phyloP scores from a whole-genome alignment of 2,888 invertebrate species.

The Drosophila robusta region DNA sequence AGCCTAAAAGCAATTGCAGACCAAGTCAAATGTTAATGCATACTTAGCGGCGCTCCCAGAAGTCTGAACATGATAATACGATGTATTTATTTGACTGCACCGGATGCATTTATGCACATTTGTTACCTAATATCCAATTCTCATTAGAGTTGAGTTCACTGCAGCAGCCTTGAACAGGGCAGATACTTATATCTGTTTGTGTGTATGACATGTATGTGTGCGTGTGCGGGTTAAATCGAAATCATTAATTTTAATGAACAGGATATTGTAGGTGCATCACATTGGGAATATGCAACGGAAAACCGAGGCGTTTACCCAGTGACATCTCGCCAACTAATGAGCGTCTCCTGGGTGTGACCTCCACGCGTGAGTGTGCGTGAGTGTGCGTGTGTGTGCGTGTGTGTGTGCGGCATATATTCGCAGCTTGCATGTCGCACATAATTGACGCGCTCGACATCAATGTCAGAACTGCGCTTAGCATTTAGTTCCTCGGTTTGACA shows the following conservation, averaged over 20 bases:
- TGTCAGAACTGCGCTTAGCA: constrained; percentile 44
- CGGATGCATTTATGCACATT: constrained; percentile 46
- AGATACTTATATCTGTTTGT: constrained; percentile 5
- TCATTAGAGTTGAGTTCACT: constrained; percentile 48
- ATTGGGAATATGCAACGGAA: constrained; percentile 47
- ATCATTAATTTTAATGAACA: constrained; percentile 77
- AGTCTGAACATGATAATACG: constrained; percentile 21
- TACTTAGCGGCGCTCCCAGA: constrained; percentile 30
- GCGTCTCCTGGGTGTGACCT: constrained; percentile 61
- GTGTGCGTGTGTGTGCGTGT: background rate
- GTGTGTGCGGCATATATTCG: constrained; percentile 36
- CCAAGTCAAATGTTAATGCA: constrained; percentile 12
- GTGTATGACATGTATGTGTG: background rate
- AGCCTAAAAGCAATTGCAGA: constrained; percentile 23
- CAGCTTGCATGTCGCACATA: constrained; percentile 55
- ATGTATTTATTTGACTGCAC: constrained; percentile 28
- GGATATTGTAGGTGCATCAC: constrained; percentile 60
- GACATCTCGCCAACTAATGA: constrained; percentile 63
- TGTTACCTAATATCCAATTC: constrained; percentile 61
- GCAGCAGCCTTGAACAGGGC: constrained; percentile 43
- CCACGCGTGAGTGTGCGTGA: background rate
- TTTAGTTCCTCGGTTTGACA: constrained; percentile 32
- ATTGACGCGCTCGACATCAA: constrained; percentile 67
- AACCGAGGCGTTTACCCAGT: constrained; percentile 23
- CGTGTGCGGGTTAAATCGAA: constrained; percentile 47